Evolutionary conservation across 2,797 vertebrate species (phyloP).

Genomic region (Peromyscus eremicus): DNA sequence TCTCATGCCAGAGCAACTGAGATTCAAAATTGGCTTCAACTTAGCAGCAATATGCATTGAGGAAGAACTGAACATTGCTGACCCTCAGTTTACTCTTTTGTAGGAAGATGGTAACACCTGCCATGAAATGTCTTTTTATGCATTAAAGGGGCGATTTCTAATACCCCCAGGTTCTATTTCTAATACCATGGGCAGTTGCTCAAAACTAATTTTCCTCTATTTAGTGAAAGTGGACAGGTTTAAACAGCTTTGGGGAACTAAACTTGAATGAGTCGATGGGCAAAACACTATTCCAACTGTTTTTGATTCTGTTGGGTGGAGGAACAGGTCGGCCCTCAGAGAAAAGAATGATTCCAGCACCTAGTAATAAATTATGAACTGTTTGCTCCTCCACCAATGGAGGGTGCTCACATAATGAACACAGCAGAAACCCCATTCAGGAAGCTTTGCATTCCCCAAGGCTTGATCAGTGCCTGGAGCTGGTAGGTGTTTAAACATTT

Average conservation of each 20-base stretch:
- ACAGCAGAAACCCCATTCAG: neutral
- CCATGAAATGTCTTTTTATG: neutral
- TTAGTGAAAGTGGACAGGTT: neutral
- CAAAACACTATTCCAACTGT: conserved; percentile 21
- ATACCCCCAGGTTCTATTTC: neutral
- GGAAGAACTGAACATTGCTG: neutral
- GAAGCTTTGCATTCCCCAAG: neutral
- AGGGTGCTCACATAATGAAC: neutral
- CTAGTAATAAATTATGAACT: neutral
- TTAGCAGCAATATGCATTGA: neutral
- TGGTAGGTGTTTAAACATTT: conserved; percentile 34
- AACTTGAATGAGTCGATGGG: conserved; percentile 9
- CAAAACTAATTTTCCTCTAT: conserved; percentile 17
- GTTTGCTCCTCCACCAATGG: neutral
- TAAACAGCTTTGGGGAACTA: conserved; percentile 5
- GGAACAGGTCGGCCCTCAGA: neutral
- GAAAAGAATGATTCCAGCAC: neutral
- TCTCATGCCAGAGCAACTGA: neutral
- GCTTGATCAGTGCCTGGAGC: neutral
- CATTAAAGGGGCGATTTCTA: neutral
- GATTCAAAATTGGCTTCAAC: neutral
- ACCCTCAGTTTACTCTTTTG: conserved; percentile 29
- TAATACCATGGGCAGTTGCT: neutral
- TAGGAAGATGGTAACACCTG: neutral
- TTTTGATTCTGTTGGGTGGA: neutral